Conservation (phyloP, 1,140 invertebrate species). For the Habropoda laboriosa region DNA sequence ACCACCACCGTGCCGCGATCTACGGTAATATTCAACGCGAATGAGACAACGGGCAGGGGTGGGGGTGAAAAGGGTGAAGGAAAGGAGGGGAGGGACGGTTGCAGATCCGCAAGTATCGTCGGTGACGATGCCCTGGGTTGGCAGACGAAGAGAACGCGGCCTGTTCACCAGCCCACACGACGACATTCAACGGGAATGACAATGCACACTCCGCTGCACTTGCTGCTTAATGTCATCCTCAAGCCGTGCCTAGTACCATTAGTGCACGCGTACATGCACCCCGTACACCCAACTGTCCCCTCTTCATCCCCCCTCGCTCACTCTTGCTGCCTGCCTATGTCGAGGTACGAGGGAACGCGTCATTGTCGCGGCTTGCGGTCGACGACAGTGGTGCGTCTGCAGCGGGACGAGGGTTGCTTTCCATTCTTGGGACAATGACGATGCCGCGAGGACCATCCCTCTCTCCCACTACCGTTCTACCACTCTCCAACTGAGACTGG, state of each 20-base stretch:
- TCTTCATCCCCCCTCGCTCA: not conserved
- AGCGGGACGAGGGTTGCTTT: constrained; percentile 29
- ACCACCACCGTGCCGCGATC: not conserved
- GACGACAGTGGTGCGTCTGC: not conserved
- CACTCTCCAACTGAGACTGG: not conserved
- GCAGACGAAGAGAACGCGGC: constrained; percentile 3
- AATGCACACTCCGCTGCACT: constrained; percentile 68
- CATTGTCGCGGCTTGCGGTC: constrained; percentile 16
- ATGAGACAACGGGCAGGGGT: not conserved
- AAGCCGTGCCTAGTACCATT: constrained; percentile 66
- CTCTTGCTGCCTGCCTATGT: not conserved
- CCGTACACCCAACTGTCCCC: not conserved
- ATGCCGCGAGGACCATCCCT: constrained; percentile 18
- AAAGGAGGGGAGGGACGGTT: constrained; percentile 12
- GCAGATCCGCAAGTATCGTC: not conserved
- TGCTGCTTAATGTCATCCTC: constrained; percentile 70
- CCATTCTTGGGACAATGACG: constrained; percentile 54
- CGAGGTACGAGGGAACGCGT: constrained; percentile 20
- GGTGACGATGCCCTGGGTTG: constrained; percentile 20
- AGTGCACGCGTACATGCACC: constrained; percentile 58
- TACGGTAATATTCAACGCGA: not conserved
- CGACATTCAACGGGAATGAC: constrained; percentile 63
- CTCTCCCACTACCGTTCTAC: too few species aligned
- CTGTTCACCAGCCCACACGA: constrained; percentile 22
- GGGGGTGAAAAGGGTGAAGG: not conserved